phyloP scores from a whole-genome alignment of 2,888 invertebrate species.

The Pyrochroa serraticornis region DNA sequence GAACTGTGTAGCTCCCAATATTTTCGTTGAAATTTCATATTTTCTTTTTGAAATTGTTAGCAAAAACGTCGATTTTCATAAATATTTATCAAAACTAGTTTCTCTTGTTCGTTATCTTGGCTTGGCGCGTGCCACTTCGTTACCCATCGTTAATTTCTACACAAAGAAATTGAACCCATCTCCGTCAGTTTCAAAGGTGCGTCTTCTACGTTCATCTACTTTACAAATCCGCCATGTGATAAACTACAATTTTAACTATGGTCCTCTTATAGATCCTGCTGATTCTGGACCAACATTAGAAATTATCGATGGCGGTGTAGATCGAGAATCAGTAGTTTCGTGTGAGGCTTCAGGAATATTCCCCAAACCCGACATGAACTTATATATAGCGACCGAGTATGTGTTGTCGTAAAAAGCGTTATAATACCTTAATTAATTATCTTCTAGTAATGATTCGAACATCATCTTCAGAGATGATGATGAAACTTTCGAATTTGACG shows the following conservation, averaged over 20 bases:
- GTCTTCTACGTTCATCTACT: too few relatives aligned
- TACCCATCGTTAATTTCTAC: conserved; percentile 43
- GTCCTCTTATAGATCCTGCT: conserved; percentile 44
- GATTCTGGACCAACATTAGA: conserved; percentile 33
- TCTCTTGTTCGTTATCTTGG: conserved; percentile 23
- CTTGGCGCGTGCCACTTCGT: conserved; percentile 46
- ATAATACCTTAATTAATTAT: neutral
- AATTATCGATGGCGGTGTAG: conserved; percentile 38
- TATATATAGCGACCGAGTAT: conserved; percentile 46
- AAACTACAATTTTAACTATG: conserved; percentile 19
- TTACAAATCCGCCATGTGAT: neutral
- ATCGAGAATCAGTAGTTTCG: conserved; percentile 60
- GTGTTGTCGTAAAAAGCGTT: conserved; percentile 42
- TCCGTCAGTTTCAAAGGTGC: neutral
- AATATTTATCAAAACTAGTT: conserved; percentile 19
- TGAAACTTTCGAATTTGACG: conserved; percentile 32
- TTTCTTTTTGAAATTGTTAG: too few relatives aligned
- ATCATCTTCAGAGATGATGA: conserved; percentile 36
- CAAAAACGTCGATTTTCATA: too few relatives aligned
- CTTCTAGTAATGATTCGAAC: conserved; percentile 45
- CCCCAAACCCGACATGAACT: conserved; percentile 61
- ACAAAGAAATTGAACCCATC: conserved; percentile 39
- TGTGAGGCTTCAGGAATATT: conserved; percentile 64
- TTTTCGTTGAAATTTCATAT: too few relatives aligned
- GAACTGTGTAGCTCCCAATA: too few relatives aligned